Base-by-base conservation (phyloP, 2,113 vertebrate species). In the Beaufortia kweichowensis region DNA sequence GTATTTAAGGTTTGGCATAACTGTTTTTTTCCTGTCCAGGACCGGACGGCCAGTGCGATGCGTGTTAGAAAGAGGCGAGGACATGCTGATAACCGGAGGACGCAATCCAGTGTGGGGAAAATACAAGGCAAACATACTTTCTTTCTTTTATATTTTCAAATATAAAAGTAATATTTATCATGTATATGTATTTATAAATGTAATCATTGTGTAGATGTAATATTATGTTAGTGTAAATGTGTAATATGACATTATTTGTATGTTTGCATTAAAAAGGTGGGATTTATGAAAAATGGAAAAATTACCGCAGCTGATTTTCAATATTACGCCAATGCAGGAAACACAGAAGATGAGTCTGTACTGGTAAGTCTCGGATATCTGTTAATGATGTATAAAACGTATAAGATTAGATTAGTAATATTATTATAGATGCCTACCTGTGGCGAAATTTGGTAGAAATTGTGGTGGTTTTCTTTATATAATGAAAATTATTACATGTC, bases 211-310 rank as follows among this genome's bases (percentile, higher is more conserved):
- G n/a, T n/a, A n/a, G n/a, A n/a, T n/a, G n/a, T n/a, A n/a, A n/a
- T n/a, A n/a, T n/a, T n/a, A n/a, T n/a, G n/a, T n/a, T n/a, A n/a
- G n/a, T n/a, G n/a, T n/a, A n/a, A n/a, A n/a, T n/a, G n/a, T n/a
- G n/a, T n/a, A n/a, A n/a, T n/a, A n/a, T 21, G 7, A 19, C 0
- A 24, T 21, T 39, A 28, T 33, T 2, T 11, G 23, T 59, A 14
- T 31, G 26, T 4, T 43, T 67, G 35, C 48, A 28, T 50, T 29
- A 35, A 33, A 35, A 85, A 98, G 95, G 92, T 95, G 80, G 96
- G 96, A 24, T 96, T 94, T 83, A 94, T 93, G 94, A 93, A 89
- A 8, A 91, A 91, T 3, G 94, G 95, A 14, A 86, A 81, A 23
- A 94, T 97, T 83, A 75, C 87, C 80, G 94, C 93, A 43, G 89